Evolutionary conservation across 2,888 invertebrate species (phyloP).

Genomic region (Mycogona germanica): DNA sequence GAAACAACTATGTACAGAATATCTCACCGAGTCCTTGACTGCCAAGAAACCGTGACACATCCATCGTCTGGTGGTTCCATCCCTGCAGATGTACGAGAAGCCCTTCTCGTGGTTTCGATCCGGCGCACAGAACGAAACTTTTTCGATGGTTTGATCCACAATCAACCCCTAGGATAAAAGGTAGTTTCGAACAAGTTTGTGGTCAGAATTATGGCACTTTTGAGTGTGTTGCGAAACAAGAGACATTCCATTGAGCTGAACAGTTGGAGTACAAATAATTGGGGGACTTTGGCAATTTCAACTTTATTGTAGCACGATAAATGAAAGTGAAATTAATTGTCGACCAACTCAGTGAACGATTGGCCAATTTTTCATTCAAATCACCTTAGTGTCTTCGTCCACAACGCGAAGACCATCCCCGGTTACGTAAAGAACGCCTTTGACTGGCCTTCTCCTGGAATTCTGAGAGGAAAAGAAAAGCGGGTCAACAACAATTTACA

Average conservation of each 20-base stretch:
- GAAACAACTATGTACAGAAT: too few relatives aligned
- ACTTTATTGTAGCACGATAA: too few relatives aligned
- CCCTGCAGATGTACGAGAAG: constrained; percentile 97
- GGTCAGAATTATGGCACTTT: too few relatives aligned
- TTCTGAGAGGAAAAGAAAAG: constrained; percentile 44
- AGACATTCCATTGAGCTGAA: too few relatives aligned
- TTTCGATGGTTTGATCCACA: constrained; percentile 99
- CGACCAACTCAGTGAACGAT: background rate
- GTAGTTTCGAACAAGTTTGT: constrained; percentile 19
- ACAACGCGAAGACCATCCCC: constrained; percentile 95
- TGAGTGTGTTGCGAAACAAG: too few relatives aligned
- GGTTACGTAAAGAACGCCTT: constrained; percentile 76
- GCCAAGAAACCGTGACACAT: constrained; percentile 99
- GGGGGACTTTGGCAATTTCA: background rate
- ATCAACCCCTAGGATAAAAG: constrained; percentile 74
- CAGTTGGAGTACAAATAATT: constrained; percentile 14
- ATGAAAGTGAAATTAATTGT: background rate
- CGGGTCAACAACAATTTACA: background rate
- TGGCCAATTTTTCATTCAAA: background rate
- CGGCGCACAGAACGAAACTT: constrained; percentile 99
- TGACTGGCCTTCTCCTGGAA: constrained; percentile 75
- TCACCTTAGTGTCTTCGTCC: constrained; percentile 85
- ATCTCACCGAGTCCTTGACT: constrained; percentile 73
- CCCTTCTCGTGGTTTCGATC: constrained; percentile 96
- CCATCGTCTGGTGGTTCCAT: constrained; percentile 97